Evolutionary conservation across 2,797 vertebrate species (phyloP), one percentile per base, ranked within the genome.

Genomic region (Macropus fuliginosus): DNA sequence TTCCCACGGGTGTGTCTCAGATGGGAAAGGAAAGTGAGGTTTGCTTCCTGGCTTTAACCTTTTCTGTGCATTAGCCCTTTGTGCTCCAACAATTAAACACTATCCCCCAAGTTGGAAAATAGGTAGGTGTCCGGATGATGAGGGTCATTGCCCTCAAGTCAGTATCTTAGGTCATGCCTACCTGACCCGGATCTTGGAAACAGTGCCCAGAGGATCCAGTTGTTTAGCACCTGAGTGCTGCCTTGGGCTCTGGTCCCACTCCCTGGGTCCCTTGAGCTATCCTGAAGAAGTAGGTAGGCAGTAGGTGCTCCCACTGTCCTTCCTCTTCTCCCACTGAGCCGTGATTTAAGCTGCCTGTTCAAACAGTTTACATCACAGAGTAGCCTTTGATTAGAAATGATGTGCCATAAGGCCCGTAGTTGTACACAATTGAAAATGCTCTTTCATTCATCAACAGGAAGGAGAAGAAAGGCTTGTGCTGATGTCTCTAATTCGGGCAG

Each of bases 391-490:
- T 98, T 96, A 98, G 96, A 50, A 89, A 52, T 34, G 6, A 97
- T 93, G 96, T 97, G 96, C 96, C 95, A 62, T 95, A 93, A 97
- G 94, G 96, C 96, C 95, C 92, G 92, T 96, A 97, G 95, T 96
- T 98, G 95, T 96, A 95, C 96, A 93, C 96, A 96, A 95, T 94
- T 96, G 97, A 98, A 98, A 98, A 98, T 97, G 97, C 95, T 97
- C 98, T 98, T 98, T 98, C 97, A 96, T 98, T 98, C 96, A 98
- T 97, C 98, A 98, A 97, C 98, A 97, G 97, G 94, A 97, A 92
- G 89, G 98, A 98, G 97, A 98, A 98, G 97, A 98, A 98, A 98
- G 96, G 93, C 97, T 98, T 96, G 96, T 96, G 95, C 96, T 97
- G 96, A 97, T 97, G 97, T 97, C 97, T 98, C 95, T 89, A 94